Base-by-base conservation (phyloP, 2,797 vertebrate genomes). In the Linurgus olivaceus region DNA sequence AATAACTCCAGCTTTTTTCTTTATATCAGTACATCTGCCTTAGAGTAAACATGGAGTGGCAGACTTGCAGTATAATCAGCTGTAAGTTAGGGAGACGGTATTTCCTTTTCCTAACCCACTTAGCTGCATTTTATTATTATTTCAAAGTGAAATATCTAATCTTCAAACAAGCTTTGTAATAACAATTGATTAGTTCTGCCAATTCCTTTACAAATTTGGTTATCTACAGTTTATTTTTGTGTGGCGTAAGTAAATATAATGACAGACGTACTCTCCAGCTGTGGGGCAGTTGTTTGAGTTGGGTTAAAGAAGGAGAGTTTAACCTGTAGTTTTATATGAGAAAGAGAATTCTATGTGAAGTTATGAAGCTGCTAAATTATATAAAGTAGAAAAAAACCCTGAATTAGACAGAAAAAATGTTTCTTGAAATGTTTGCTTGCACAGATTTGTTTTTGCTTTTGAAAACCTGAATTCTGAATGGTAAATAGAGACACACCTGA, bases 171-270 rank as follows among this genome's bases (percentile, higher is more conserved):
- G 93, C 94, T 96, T 97, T 97, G 80, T 94, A 98, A 97, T 96
- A 98, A 97, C 94, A 98, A 97, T 97, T 96, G 97, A 98, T 98
- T 98, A 96, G 97, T 98, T 98, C 97, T 98, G 97, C 97, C 97
- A 97, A 94, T 98, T 97, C 92, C 95, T 97, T 96, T 96, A 98
- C 97, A 98, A 97, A 98, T 98, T 97, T 98, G 94, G 95, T 98
- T 98, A 96, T 97, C 97, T 98, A 93, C 92, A 97, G 97, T 98
- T 98, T 96, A 92, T 96, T 97, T 95, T 94, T 89, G 81, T 87
- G 93, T 84, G 88, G 70, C 95, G 47, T 96, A 97, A 96, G 95
- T 97, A 97, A 97, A 95, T 90, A 96, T 58, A 96, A 94, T 68
- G 94, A 88, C 75, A 94, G 84, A 87, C 85, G 66, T 93, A 73